Conservation (phyloP, 2,888 invertebrate genomes). For the Anoplius nigerrimus region DNA sequence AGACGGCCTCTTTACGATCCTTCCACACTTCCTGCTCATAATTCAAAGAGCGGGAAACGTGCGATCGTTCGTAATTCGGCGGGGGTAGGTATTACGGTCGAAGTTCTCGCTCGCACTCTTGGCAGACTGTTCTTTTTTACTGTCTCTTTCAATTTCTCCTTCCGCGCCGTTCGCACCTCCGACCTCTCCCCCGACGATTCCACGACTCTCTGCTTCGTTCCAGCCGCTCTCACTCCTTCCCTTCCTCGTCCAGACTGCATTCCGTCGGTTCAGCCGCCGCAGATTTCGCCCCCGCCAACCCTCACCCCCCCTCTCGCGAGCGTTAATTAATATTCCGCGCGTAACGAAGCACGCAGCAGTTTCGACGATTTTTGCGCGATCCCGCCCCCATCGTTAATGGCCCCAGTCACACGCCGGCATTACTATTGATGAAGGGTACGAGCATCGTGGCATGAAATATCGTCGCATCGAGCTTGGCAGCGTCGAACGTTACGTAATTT, state of each 20-base stretch:
- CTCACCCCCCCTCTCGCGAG: constrained; percentile 6
- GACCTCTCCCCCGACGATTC: neutral
- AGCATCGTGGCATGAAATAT: too few species aligned
- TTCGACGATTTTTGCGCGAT: constrained; percentile 59
- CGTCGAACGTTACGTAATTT: too few species aligned
- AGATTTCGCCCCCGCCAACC: constrained; percentile 2
- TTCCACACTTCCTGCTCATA: constrained; percentile 53
- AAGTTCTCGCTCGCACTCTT: too few species aligned
- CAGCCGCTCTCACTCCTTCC: too few species aligned
- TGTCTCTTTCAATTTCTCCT: constrained; percentile 2
- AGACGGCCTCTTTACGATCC: constrained; percentile 50
- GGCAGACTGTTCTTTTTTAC: too few species aligned
- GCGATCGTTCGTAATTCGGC: constrained; percentile 41
- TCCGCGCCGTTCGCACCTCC: too few species aligned
- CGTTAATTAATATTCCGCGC: constrained; percentile 56
- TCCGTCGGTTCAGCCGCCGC: too few species aligned
- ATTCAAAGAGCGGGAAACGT: constrained; percentile 51
- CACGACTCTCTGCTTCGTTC: constrained; percentile 11
- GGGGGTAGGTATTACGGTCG: too few species aligned
- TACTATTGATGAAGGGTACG: neutral
- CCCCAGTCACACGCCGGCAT: neutral
- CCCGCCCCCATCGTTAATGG: constrained; percentile 49
- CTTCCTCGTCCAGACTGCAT: too few species aligned
- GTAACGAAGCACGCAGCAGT: constrained; percentile 44
- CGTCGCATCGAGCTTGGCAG: too few species aligned